These are phyloP conservation scores for Lordiphosa fenestrarum DNA, from an alignment of 2,888 invertebrate genomes.

Conservation along the genomic window DNA sequence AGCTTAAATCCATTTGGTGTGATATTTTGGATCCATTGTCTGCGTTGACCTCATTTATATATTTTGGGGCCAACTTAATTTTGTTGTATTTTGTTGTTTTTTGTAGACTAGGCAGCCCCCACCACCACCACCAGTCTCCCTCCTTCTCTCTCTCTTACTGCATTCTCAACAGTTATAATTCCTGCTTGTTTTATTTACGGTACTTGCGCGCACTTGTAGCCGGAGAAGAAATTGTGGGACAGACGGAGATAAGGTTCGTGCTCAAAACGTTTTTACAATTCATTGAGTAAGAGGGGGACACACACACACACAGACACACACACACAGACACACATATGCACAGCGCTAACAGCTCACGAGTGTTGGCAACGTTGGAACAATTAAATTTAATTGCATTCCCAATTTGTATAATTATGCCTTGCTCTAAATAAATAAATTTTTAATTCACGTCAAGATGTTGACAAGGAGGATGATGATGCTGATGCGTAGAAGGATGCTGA, in stretches of 20 bases:
- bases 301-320: slow-evolving; percentile 21
- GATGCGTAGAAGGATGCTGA: too few relatives aligned
- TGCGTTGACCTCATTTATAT: too few relatives aligned
- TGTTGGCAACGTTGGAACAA: slow-evolving; percentile 64
- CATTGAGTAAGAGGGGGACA: slow-evolving; percentile 47
- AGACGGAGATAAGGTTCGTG: slow-evolving; percentile 61
- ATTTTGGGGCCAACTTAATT: too few relatives aligned
- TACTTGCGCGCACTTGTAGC: slow-evolving; percentile 58
- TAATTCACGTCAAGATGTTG: slow-evolving; percentile 57
- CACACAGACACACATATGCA: slow-evolving; percentile 16
- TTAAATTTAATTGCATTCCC: slow-evolving; percentile 76
- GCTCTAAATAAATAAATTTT: slow-evolving; percentile 66
- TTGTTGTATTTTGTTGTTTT: too few relatives aligned
- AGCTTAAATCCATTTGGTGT: too few relatives aligned
- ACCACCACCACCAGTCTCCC: too few relatives aligned
- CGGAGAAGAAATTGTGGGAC: slow-evolving; percentile 6
- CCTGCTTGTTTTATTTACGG: slow-evolving; percentile 65
- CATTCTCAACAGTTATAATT: slow-evolving; percentile 51
- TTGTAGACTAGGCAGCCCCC: too few relatives aligned
- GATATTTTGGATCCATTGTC: too few relatives aligned
- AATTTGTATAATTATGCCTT: slow-evolving; percentile 75
- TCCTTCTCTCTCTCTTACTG: not conserved
- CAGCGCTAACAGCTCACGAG: slow-evolving; percentile 34
- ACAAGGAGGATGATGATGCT: slow-evolving; percentile 3
- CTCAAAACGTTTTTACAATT: slow-evolving; percentile 73